These are phyloP conservation scores for Coryphaenoides rupestris DNA, from an alignment of 2,113 vertebrate genomes.

Conservation along the genomic window DNA sequence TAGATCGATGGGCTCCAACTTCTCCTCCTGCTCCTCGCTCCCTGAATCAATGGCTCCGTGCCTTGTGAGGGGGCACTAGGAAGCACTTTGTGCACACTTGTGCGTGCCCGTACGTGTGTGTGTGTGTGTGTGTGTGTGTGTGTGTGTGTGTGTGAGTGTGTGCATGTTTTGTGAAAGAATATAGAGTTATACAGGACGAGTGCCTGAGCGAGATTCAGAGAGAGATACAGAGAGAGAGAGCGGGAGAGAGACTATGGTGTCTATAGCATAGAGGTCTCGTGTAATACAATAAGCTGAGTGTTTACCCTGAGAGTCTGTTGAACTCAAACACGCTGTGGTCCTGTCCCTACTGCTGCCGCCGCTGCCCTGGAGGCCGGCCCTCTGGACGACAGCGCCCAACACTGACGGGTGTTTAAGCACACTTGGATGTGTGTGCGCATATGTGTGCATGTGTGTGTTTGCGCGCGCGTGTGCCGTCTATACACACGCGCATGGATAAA, in stretches of 20 bases:
- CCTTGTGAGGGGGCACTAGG: constrained; percentile 51
- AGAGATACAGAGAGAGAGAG: constrained; percentile 9
- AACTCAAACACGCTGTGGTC: constrained; percentile 38
- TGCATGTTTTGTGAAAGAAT: too few relatives aligned
- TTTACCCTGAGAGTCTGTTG: constrained; percentile 32
- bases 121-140: constrained; percentile 13
- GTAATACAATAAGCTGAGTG: constrained; percentile 24
- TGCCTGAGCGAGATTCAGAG: neutral
- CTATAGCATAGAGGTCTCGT: constrained; percentile 17
- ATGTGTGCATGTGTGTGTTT: too few relatives aligned
- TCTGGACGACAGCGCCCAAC: neutral
- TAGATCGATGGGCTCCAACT: constrained; percentile 59
- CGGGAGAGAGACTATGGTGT: constrained; percentile 1
- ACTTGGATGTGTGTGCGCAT: too few relatives aligned
- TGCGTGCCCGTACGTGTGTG: constrained; percentile 14
- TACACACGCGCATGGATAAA: neutral
- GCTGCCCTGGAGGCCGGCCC: neutral
- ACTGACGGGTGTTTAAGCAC: too few relatives aligned
- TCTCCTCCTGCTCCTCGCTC: constrained; percentile 51
- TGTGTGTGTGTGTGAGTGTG: constrained; percentile 1
- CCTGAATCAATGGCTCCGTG: constrained; percentile 63
- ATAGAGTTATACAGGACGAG: too few relatives aligned
- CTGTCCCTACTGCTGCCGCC: constrained; percentile 10
- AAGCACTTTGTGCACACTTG: constrained; percentile 4
- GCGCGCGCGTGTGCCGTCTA: neutral